Percentiles rank a stretch among this genome's conserved stretches.
These are phyloP conservation scores for Drosophila burlai DNA, from an alignment of 1,140 invertebrate genomes.

Conservation along the genomic window DNA sequence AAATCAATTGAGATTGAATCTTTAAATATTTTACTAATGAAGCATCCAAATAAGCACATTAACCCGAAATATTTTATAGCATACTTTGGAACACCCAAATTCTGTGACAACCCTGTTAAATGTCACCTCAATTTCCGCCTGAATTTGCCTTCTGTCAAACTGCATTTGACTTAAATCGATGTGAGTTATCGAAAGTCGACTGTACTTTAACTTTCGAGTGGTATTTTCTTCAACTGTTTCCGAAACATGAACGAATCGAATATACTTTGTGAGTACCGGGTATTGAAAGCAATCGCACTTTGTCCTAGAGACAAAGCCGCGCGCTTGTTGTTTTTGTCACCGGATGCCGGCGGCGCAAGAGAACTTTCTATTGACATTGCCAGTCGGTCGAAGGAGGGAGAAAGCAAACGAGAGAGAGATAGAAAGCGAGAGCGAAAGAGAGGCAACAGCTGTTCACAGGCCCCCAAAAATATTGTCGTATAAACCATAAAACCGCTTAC, in stretches of 20 bases:
- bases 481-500: neutral
- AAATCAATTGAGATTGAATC: neutral
- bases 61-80: neutral
- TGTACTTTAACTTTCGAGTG: neutral
- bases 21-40: neutral
- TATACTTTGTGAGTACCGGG: conserved; percentile 10
- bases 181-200: neutral
- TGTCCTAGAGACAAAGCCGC: conserved; percentile 52
- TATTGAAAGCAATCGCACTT: conserved; percentile 56
- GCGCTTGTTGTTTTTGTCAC: conserved; percentile 34
- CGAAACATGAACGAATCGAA: neutral
- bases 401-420: neutral
- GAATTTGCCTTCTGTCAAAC: neutral
- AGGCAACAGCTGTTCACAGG: conserved; percentile 59
- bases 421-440: neutral
- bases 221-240: neutral
- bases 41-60: too few relatives aligned
- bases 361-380: conserved; percentile 35
- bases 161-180: neutral
- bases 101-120: neutral
- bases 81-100: neutral
- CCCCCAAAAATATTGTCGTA: conserved; percentile 22
- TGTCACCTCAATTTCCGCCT: neutral
- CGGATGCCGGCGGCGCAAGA: conserved; percentile 25
- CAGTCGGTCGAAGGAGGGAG: neutral